Percentiles rank a stretch among this genome's conserved stretches.
These are phyloP conservation scores for Megaleporinus macrocephalus DNA, from an alignment of 2,113 vertebrate genomes.

Conservation along the genomic window DNA sequence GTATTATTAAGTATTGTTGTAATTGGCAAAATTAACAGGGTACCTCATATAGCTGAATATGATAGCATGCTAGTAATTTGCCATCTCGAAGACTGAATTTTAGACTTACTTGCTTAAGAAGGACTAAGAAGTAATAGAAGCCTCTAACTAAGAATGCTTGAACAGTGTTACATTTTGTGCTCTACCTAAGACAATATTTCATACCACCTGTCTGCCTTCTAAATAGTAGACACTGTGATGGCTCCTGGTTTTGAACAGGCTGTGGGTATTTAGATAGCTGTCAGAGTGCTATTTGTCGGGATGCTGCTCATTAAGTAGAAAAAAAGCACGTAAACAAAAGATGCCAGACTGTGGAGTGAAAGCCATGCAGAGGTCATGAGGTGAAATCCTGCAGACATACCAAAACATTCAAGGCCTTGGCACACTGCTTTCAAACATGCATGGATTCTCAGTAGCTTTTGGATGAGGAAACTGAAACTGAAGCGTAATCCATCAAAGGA, in stretches of 20 bases:
- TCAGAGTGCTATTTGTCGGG: background rate
- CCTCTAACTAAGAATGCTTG: background rate
- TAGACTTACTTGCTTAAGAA: too few relatives aligned
- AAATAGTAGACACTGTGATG: slow-evolving; percentile 1
- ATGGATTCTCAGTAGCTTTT: background rate
- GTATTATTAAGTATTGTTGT: too few relatives aligned
- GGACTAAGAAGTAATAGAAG: too few relatives aligned
- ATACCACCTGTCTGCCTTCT: background rate
- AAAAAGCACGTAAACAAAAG: background rate
- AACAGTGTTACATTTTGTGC: background rate
- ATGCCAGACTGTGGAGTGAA: background rate
- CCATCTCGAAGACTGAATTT: too few relatives aligned
- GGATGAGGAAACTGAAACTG: background rate
- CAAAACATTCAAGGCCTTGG: background rate
- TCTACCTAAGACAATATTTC: background rate
- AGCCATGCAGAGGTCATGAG: background rate
- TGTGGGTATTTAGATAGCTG: background rate
- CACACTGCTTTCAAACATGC: background rate
- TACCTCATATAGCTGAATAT: too few relatives aligned
- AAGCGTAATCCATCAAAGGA: slow-evolving; percentile 33
- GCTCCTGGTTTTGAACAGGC: slow-evolving; percentile 6
- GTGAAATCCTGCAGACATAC: slow-evolving; percentile 4
- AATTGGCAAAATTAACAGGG: too few relatives aligned
- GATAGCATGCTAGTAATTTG: too few relatives aligned
- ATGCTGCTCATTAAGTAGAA: background rate